phyloP scores from a whole-genome alignment of 2,888 invertebrate species.

The Sialis fuliginosa region DNA sequence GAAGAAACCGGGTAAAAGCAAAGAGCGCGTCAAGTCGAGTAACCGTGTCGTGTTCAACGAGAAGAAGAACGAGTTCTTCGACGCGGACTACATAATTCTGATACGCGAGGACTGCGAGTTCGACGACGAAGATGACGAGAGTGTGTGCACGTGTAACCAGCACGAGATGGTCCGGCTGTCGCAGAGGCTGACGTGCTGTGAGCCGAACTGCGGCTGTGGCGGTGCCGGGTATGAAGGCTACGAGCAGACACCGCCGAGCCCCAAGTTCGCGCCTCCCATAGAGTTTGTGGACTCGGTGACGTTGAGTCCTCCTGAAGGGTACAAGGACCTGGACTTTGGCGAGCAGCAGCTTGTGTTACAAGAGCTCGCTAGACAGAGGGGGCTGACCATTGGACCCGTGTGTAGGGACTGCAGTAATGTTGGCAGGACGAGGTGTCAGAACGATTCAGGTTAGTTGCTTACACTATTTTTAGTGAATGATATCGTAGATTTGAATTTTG shows the following conservation, averaged over 20 bases:
- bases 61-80: constrained; percentile 77
- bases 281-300: constrained; percentile 69
- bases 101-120: constrained; percentile 77
- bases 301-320: constrained; percentile 78
- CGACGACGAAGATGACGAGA: constrained; percentile 59
- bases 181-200: constrained; percentile 43
- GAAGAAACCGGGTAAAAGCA: constrained; percentile 53
- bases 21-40: constrained; percentile 22
- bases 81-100: constrained; percentile 80
- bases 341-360: constrained; percentile 37
- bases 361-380: constrained; percentile 24
- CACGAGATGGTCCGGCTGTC: constrained; percentile 43
- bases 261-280: constrained; percentile 46
- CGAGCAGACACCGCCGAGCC: constrained; percentile 27
- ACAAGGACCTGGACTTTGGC: constrained; percentile 63
- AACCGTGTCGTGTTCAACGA: constrained; percentile 78
- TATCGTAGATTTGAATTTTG: too few relatives aligned
- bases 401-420: constrained; percentile 24
- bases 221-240: constrained; percentile 16
- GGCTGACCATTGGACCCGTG: constrained; percentile 17
- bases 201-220: constrained; percentile 41
- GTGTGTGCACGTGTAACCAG: constrained; percentile 52
- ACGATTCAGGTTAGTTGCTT: constrained; percentile 17
- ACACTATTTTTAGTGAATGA: background rate
- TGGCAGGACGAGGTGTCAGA: constrained; percentile 14